These are phyloP conservation scores for Crepidodera aurea DNA, from an alignment of 2,888 invertebrate genomes.

Conservation along the genomic window DNA sequence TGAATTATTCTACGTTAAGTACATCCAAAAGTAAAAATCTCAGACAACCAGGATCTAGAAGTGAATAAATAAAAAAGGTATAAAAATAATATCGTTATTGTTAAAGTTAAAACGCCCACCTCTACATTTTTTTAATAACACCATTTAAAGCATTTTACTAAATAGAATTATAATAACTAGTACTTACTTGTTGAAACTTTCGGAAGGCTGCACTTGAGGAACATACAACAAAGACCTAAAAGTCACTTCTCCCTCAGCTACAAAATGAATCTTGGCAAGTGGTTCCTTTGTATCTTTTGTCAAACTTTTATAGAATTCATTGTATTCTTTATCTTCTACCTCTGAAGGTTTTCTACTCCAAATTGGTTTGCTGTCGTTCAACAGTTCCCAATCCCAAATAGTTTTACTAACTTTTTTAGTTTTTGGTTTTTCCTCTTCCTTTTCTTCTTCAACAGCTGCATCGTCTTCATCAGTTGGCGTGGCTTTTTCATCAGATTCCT, in stretches of 20 bases:
- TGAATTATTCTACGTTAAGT: too few species aligned
- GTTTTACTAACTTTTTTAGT: conserved; percentile 92
- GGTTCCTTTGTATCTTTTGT: conserved; percentile 90
- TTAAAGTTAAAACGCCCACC: too few species aligned
- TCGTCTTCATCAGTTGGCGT: conserved; percentile 67
- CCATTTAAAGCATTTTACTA: too few species aligned
- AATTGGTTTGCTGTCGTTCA: conserved; percentile 98
- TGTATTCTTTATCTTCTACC: conserved; percentile 88
- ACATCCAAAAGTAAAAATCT: too few species aligned
- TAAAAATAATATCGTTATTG: too few species aligned
- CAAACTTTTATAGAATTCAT: conserved; percentile 93
- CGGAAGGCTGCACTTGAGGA: conserved; percentile 88
- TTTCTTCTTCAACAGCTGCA: conserved; percentile 76
- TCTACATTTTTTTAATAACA: too few species aligned
- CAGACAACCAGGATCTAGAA: too few species aligned
- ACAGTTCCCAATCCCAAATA: conserved; percentile 96
- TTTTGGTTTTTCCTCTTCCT: conserved; percentile 76
- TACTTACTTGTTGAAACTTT: conserved; percentile 79
- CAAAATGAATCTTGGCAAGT: conserved; percentile 89
- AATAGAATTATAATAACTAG: too few species aligned
- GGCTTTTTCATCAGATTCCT: conserved; percentile 66
- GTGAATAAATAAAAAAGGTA: too few species aligned
- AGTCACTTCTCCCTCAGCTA: conserved; percentile 99
- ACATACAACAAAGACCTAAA: conserved; percentile 97
- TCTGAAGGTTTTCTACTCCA: conserved; percentile 94